Base-by-base conservation (phyloP, 2,888 invertebrate genomes). In the Drosophila falleni region DNA sequence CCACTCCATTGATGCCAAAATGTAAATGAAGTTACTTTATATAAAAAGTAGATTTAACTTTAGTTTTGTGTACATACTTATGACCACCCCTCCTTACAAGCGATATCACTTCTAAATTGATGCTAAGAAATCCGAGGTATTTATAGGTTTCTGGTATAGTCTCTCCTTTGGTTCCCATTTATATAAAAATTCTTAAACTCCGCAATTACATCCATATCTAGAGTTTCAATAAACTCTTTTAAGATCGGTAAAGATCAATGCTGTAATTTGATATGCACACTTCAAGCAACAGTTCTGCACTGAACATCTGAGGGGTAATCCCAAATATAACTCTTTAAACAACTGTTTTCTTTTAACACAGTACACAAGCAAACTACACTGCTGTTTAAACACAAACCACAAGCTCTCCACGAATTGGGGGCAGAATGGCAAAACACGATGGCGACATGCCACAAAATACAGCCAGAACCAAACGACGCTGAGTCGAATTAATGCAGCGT, bases 401-500 rank as follows among this genome's bases (percentile, higher is more conserved):
- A 54, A 63, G 60, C 39, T 16, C 39, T 16, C 49, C 19, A 49
- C 31, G 35, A 63, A 79, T 69, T 80, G 76, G 72, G 80, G 68
- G 41, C 78, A 66, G 50, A 39, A 15, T 53, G 23, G 49, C 42
- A 49, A 50, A 31, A 51, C 29, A 39, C 37, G 53, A 46, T 76
- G 55, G 54, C 59, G 59, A 46, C 44, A 42, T 76, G 77, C 78
- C 77, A 69, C 78, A 73, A 51, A 53, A 55, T 53, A 31, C 59
- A 26, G 50, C 37, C 47, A 80, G 65, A 63, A 76, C 46, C 54
- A 62, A 65, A 49, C 70, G 72, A 29, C 59, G 61, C 81, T 76
- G 87, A 47, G 79, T 59, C 74, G 67, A 84, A 89, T 84, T 86
- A 84, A 89, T 87, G 78, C 85, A 84, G 66, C 78, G 82, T 71